Evolutionary conservation across 2,888 invertebrate genomes (phyloP), one percentile per base, ranked within the genome.

Genomic region (Anagyrus pseudococci): DNA sequence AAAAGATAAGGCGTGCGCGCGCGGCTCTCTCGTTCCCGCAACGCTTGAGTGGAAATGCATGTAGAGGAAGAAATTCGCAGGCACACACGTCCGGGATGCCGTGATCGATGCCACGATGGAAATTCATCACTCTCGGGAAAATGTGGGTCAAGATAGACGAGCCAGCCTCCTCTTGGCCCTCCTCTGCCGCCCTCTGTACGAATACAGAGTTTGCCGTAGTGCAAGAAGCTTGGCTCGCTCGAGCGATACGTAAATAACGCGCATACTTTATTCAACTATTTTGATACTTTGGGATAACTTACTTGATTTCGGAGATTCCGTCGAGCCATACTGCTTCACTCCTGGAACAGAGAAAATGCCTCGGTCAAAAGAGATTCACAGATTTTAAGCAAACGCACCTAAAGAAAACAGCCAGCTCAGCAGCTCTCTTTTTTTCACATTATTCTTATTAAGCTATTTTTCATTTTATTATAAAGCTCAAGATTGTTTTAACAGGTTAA

Each of bases 291-390:
- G 6, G 6, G 6, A 22, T n/a, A 37, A 73, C 73, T 74, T 49
- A 79, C 79, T 77, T 67, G 77, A 75, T 69, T 73, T 73, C 43
- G 79, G 73, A 49, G 75, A 69, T 57, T 78, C 79, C 50, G 79
- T 79, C 54, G 77, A 70, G 19, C 75, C 73, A 17, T 75, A 75
- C 57, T 79, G 79, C 52, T 75, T 75, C 54, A 73, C 65, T 25
- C 78, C 79, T 79, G 73, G 3, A 78, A 77, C 66, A 73, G 13
- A 66, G 69, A 63, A 59, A 33, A 59, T 13, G n/a, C n/a, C n/a
- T n/a, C n/a, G n/a, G n/a, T n/a, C n/a, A n/a, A n/a, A n/a, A n/a
- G n/a, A n/a, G n/a, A n/a, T n/a, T n/a, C n/a, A n/a, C n/a, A n/a
- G n/a, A n/a, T n/a, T n/a, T n/a, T n/a, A n/a, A n/a, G n/a, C n/a